These are phyloP conservation scores for Rhopalosiphum maidis DNA, from an alignment of 1,140 invertebrate genomes.

Conservation along the genomic window DNA sequence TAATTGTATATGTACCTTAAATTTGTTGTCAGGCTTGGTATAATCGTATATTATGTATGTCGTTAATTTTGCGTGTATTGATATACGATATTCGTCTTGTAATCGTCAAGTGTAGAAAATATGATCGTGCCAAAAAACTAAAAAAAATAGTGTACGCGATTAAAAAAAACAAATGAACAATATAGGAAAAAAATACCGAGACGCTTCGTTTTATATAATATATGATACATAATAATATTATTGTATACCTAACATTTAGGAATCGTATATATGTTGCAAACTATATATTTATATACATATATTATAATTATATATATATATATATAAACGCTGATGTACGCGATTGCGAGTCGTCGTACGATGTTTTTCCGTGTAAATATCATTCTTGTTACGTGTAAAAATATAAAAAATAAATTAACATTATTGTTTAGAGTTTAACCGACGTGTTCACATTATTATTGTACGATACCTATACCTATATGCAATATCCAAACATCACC, in stretches of 20 bases:
- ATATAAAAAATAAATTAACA: constrained; percentile 51
- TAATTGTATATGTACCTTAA: background rate
- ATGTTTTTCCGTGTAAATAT: constrained; percentile 42
- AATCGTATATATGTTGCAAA: background rate
- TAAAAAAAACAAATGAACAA: background rate
- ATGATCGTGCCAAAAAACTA: constrained; percentile 21
- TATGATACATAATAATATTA: background rate
- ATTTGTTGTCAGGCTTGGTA: background rate
- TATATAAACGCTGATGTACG: background rate
- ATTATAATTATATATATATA: background rate
- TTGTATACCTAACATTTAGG: constrained; percentile 20
- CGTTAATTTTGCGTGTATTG: background rate
- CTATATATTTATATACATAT: background rate
- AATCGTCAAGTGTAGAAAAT: background rate
- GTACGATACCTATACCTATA: background rate
- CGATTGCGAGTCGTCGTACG: background rate
- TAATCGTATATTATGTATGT: background rate
- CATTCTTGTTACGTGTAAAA: constrained; percentile 49
- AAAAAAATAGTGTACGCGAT: constrained; percentile 8
- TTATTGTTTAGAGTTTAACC: constrained; percentile 56
- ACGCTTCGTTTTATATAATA: background rate
- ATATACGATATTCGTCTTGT: background rate
- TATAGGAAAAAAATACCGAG: background rate
- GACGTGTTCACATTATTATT: background rate
- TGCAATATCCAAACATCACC: background rate